Evolutionary conservation across 2,797 vertebrate genomes (phyloP).

Genomic region (Girardinus metallicus): DNA sequence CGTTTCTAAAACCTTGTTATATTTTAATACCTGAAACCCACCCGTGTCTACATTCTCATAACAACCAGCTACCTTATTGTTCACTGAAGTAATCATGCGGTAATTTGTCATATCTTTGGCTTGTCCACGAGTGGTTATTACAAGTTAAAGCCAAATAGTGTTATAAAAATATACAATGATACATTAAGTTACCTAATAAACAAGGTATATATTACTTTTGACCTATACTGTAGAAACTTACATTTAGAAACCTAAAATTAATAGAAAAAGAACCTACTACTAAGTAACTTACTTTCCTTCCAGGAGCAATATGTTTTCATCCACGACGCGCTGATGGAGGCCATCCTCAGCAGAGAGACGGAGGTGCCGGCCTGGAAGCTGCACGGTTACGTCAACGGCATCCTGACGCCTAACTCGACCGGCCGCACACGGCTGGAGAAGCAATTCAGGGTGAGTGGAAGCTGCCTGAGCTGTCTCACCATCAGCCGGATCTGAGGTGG

Average conservation of each 20-base stretch:
- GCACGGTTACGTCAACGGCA: conserved; percentile 93
- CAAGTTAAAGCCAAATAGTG: background rate
- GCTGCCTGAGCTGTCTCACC: conserved; percentile 32
- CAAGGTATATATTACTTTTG: background rate
- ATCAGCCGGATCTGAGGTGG: conserved; percentile 27
- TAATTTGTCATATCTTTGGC: background rate
- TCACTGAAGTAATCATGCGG: background rate
- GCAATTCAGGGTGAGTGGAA: conserved; percentile 90
- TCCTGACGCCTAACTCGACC: conserved; percentile 89
- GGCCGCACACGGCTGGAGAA: conserved; percentile 94
- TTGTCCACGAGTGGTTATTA: background rate
- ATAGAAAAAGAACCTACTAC: background rate
- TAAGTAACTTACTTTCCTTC: background rate
- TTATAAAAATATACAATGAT: background rate
- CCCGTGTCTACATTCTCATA: background rate
- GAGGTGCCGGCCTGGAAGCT: conserved; percentile 94
- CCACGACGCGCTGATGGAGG: conserved; percentile 97
- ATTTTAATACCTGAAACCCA: background rate
- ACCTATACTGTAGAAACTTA: background rate
- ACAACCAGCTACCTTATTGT: background rate
- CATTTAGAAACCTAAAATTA: background rate
- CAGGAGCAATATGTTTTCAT: conserved; percentile 99
- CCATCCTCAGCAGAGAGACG: conserved; percentile 93
- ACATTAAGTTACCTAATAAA: background rate
- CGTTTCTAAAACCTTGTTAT: background rate